Base-by-base conservation (phyloP, 1,140 invertebrate genomes). In the Mylabris phalerata region DNA sequence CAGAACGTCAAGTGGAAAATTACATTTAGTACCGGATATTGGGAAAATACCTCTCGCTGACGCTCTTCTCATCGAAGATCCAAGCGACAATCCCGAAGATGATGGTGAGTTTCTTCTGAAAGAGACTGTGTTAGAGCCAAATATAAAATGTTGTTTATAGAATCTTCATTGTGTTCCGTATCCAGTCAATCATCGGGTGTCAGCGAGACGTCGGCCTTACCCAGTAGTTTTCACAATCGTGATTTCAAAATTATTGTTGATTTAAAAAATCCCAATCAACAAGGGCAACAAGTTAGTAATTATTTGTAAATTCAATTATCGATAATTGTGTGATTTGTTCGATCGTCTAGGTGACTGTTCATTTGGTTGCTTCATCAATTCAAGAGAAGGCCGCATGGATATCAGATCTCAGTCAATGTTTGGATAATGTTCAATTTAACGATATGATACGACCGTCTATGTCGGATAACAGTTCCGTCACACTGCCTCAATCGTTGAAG, bases 361-460 rank as follows among this genome's bases (percentile, higher is more conserved):
- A 92, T 75, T 76, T 97, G 43, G 71, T 92, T 43, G 89, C 90
- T 26, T 84, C 89, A 10, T 88, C 88, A 3, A 79, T 87, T 47
- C 87, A 95, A 77, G 93, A 96, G 68, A 97, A 96, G 75, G 87
- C 91, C 7, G 92, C 92, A 2, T 97, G 93, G 93, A 93, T 93
- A 60, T 92, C 89, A 65, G 93, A 97, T 71, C 90, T 97, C 55
- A 90, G 87, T 59, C 84, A 95, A 79, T 95, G 93, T 73, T 91
- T 95, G 82, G 93, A 95, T 73, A 95, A 93, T 73, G 88, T 95
- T 5, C 91, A 94, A 66, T 90, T 94, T 75, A 92, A 91, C 63
- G 92, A 93, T 70, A 77, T 95, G 26, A 81, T 95, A 57, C 84
- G 87, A 65, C 83, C 82, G 59, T 84, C 87, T 48, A 80, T 88